Conservation (phyloP, 2,113 vertebrate species). For the Ageneiosus marmoratus region DNA sequence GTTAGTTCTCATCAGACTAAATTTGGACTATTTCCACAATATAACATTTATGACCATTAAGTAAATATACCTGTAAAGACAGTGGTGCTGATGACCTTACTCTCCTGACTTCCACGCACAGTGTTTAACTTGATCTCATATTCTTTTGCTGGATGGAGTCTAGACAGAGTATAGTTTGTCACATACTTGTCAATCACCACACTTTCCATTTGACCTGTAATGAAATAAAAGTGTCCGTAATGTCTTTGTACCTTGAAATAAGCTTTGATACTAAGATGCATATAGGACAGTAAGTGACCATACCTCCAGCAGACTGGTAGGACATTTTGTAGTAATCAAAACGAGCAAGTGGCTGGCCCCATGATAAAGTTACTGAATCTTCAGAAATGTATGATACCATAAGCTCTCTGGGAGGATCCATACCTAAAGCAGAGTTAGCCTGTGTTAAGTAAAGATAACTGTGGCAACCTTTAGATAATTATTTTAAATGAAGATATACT, state of each 20-base stretch:
- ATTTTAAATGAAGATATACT: not conserved
- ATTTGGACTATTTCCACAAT: not conserved
- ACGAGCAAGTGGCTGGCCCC: constrained; percentile 81
- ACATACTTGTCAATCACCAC: constrained; percentile 81
- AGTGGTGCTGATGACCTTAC: constrained; percentile 77
- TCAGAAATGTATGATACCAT: constrained; percentile 83
- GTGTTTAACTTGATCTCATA: constrained; percentile 87
- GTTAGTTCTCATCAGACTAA: not conserved
- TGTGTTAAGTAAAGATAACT: not conserved
- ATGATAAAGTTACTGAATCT: constrained; percentile 81
- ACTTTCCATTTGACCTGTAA: constrained; percentile 85
- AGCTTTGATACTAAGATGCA: not conserved
- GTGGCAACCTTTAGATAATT: not conserved
- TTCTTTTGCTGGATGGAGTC: constrained; percentile 86
- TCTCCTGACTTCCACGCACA: constrained; percentile 85
- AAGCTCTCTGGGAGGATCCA: constrained; percentile 86
- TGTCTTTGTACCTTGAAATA: not conserved
- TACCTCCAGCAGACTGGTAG: constrained; percentile 85
- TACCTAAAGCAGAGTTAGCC: constrained; percentile 69
- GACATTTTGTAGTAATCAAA: constrained; percentile 93
- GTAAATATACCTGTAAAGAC: constrained; percentile 83
- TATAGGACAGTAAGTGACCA: not conserved
- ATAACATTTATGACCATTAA: not conserved
- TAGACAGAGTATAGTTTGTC: constrained; percentile 80
- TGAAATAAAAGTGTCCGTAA: constrained; percentile 16